phyloP scores from a whole-genome alignment of 2,888 invertebrate genomes.

The Heteromyza rotundicornis region DNA sequence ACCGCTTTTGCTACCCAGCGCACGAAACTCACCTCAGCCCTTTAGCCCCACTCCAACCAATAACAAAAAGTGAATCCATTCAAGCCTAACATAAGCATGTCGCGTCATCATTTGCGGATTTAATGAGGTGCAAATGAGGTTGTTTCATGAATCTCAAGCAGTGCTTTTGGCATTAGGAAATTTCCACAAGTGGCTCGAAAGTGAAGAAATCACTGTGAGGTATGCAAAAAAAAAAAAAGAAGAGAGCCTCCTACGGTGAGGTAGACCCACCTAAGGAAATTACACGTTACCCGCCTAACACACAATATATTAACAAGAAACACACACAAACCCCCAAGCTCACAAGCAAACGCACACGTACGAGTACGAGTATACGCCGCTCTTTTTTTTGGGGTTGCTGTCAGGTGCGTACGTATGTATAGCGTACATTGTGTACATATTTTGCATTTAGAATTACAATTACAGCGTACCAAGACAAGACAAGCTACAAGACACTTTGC shows the following conservation, averaged over 20 bases:
- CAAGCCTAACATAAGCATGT: not conserved
- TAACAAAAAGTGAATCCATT: not conserved
- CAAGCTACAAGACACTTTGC: no score
- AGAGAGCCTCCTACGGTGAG: not conserved
- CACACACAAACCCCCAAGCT: not conserved
- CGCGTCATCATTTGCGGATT: slow-evolving; percentile 42
- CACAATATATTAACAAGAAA: not conserved
- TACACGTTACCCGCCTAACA: not conserved
- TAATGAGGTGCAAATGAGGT: slow-evolving; percentile 57
- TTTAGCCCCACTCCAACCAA: not conserved
- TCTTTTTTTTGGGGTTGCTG: no score
- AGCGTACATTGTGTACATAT: no score
- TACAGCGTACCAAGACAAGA: not conserved
- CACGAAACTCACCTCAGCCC: not conserved
- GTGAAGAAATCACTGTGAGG: not conserved
- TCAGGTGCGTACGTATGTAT: no score
- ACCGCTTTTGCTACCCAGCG: not conserved
- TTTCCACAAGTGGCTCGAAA: not conserved
- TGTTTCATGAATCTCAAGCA: slow-evolving; percentile 30
- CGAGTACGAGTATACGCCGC: not conserved
- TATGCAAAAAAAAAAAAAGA: not conserved
- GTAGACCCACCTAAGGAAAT: not conserved
- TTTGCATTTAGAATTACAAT: not conserved
- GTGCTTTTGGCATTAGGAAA: not conserved
- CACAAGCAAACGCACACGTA: not conserved